These are phyloP conservation scores for Bactericera cockerelli DNA, from an alignment of 1,140 invertebrate species.

Conservation along the genomic window DNA sequence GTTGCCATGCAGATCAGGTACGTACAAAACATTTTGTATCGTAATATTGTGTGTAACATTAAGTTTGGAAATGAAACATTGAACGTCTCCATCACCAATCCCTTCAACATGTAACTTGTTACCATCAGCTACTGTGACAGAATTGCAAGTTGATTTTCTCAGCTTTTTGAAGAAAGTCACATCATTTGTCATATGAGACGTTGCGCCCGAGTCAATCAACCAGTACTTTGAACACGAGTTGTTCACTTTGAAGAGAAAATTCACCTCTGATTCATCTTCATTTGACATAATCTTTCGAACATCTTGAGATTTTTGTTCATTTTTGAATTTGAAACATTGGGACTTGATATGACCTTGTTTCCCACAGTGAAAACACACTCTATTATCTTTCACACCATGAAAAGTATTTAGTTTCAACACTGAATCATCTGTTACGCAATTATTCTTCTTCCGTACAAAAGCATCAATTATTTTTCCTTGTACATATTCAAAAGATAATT, in stretches of 20 bases:
- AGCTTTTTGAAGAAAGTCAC: neutral
- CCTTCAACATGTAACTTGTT: neutral
- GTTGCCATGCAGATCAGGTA: neutral
- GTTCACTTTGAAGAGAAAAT: neutral
- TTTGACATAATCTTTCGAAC: neutral
- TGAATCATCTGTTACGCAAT: neutral
- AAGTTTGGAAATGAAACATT: too few relatives aligned
- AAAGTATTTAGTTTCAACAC: neutral
- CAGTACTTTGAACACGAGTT: neutral
- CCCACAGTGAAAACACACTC: neutral
- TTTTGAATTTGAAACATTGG: slow-evolving; percentile 9
- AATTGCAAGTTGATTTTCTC: neutral
- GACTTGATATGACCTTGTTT: neutral
- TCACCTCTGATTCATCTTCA: neutral
- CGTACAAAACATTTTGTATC: too few relatives aligned
- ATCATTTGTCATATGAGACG: neutral
- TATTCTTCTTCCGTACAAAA: neutral
- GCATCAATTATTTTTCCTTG: neutral
- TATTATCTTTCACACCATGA: neutral
- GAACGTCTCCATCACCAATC: too few relatives aligned
- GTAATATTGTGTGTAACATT: too few relatives aligned
- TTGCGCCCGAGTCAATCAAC: neutral
- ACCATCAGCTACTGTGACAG: neutral
- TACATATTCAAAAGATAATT: neutral
- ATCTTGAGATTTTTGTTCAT: neutral